Base-by-base conservation (phyloP, 1,140 invertebrate species). In the Camponotus pennsylvanicus region DNA sequence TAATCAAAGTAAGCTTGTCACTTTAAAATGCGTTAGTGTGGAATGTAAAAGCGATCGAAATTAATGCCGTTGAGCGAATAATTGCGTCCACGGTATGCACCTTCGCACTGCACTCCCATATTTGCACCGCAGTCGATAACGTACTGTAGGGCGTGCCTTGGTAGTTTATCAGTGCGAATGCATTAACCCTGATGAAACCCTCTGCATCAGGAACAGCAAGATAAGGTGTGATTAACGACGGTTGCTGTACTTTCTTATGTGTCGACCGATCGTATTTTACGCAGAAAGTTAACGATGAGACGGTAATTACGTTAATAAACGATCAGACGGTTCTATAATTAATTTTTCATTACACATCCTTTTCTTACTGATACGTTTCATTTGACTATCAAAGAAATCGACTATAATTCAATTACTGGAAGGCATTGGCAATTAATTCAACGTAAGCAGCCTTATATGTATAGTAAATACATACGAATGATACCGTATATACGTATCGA, bases 131-230 rank as follows among this genome's bases (percentile, higher is more conserved):
- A 77, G 86, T 37, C 61, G 79, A 49, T 59, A 79, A 42, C 13
- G 71, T 37, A 73, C 45, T 21, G 27, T n/a, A 67, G 79, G 49
- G 73, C 27, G 78, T 59, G 87, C 45, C 63, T 49, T 4, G 9
- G 64, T 59, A 66, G 78, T 88, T 83, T 83, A 88, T 87, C 79
- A 55, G 32, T 70, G 40, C 32, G 59, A 37, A 67, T 64, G 73
- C 86, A 89, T 89, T 89, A 89, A 49, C 82, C 75, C 27, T 89
- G 79, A 89, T 85, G 86, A 89, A 78, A 78, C 57, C 66, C 42
- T 45, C 27, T 32, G 64, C 78, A 76, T 87, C 66, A 77, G 61
- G 75, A 76, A 76, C 69, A 18, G 55, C 7, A 42, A 85, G 52
- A 55, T 89, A 85, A 87, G 69, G 57, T 37, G 79, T 82, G 66